A percentile compares a stretch with the other conserved stretches of the same genome.
These are phyloP conservation scores for Cynopterus brachyotis DNA, from an alignment of 2,113 vertebrate species.

Conservation along the genomic window DNA sequence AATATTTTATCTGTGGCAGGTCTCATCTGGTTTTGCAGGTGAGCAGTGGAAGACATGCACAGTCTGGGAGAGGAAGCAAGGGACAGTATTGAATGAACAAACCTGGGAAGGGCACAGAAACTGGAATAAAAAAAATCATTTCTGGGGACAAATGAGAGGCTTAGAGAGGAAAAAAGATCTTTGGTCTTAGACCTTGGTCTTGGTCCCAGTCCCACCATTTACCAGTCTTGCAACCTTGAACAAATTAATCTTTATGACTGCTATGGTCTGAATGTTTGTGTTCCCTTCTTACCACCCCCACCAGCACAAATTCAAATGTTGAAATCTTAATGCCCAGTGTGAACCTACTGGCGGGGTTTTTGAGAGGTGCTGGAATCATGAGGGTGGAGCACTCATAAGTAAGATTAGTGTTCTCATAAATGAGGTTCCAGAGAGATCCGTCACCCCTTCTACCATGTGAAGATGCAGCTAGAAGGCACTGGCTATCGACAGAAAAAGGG, in stretches of 20 bases:
- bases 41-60: not conserved
- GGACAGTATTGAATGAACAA: not conserved
- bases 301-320: not conserved
- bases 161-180: not conserved
- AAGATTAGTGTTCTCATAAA: not conserved
- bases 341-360: not conserved
- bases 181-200: not conserved
- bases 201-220: not conserved
- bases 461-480: not conserved
- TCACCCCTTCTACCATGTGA: not conserved
- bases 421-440: not conserved
- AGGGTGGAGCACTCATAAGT: not conserved
- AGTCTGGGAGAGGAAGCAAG: not conserved
- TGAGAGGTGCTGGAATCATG: not conserved
- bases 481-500: not conserved
- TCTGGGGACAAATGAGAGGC: not conserved
- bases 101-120: not conserved
- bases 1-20: not conserved
- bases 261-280: not conserved
- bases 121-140: not conserved
- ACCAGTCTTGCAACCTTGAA: not conserved
- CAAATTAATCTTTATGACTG: not conserved
- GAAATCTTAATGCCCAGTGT: not conserved
- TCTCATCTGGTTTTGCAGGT: not conserved
- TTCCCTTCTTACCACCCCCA: not conserved